Evolutionary conservation across 2,888 invertebrate species (phyloP), one percentile per base, ranked within the genome.

Genomic region (Temnothorax ravouxi): DNA sequence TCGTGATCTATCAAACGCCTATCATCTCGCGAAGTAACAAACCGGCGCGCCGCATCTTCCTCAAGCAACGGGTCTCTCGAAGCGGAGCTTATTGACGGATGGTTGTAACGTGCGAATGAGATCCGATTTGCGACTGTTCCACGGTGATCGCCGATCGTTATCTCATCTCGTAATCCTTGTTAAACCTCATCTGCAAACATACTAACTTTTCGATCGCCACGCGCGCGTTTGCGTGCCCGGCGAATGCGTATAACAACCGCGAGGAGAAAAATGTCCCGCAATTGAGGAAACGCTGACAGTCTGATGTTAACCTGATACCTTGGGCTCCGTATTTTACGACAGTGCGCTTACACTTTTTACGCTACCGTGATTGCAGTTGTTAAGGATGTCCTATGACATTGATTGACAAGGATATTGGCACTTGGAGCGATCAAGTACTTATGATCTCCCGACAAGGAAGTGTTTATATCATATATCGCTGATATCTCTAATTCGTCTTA

Each of bases 131-230:
- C 50, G 41, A 62, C 52, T 61, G 38, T 52, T 62, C 25, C 18
- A 80, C 72, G 47, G 21, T 13, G 74, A n/a, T 54, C 25, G 75
- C 52, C 18, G 74, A n/a, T 54, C 25, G 75, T 62, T 74, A 61
- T 4, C 76, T 29, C 29, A 25, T 54, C 54, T 62, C 64, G 41
- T 75, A 85, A 89, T 34, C 34, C 34, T 86, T 82, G 79, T 89
- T 69, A 79, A 66, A 21, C 15, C 44, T 21, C 38, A 11, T 62
- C 62, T 54, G 56, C 13, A 34, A 34, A 34, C 34, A 80, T 84
- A 80, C 83, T 72, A 82, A 83, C 77, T 75, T 79, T 81, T 29
- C 41, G 29, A 44, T 34, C 21, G 69, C 29, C 21, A 9, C 56
- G 18, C 29, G 64, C 15, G 2, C 41, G 25, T 67, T 75, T 34